Evolutionary conservation across 2,888 invertebrate species (phyloP).

Genomic region (Limnephilus lunatus): DNA sequence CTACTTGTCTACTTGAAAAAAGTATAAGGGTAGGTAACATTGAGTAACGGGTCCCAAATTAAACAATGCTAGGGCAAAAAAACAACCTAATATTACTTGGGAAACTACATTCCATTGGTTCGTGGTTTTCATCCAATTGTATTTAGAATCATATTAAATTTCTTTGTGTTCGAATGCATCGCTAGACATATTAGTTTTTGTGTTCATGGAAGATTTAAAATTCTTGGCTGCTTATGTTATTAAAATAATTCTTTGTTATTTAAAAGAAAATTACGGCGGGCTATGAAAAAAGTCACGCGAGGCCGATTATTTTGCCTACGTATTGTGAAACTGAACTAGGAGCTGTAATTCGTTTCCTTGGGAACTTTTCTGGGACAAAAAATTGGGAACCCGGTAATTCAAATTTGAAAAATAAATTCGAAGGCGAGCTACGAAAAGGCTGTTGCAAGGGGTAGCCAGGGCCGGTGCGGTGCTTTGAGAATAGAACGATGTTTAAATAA

Average conservation of each 20-base stretch:
- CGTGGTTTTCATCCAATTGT: neutral
- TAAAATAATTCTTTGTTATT: constrained; percentile 65
- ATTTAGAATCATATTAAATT: neutral
- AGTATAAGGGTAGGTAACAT: neutral
- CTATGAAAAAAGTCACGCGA: constrained; percentile 64
- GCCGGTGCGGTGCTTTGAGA: constrained; percentile 11
- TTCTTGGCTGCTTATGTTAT: constrained; percentile 54
- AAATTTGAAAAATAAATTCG: constrained; percentile 40
- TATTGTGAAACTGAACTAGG: constrained; percentile 51
- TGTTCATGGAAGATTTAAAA: constrained; percentile 48
- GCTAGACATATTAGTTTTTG: constrained; percentile 40
- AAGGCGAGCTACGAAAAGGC: neutral
- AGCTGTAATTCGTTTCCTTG: constrained; percentile 52
- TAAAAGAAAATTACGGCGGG: constrained; percentile 57
- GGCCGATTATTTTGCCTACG: constrained; percentile 57
- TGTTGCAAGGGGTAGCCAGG: constrained; percentile 7
- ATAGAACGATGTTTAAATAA: neutral
- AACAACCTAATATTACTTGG: neutral
- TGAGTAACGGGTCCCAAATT: neutral
- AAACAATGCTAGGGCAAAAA: neutral
- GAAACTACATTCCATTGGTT: neutral
- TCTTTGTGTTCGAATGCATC: neutral
- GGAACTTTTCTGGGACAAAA: constrained; percentile 50
- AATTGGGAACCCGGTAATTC: constrained; percentile 26
- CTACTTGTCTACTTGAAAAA: neutral